Conservation (phyloP, 2,797 vertebrate species). For the Ara ararauna region DNA sequence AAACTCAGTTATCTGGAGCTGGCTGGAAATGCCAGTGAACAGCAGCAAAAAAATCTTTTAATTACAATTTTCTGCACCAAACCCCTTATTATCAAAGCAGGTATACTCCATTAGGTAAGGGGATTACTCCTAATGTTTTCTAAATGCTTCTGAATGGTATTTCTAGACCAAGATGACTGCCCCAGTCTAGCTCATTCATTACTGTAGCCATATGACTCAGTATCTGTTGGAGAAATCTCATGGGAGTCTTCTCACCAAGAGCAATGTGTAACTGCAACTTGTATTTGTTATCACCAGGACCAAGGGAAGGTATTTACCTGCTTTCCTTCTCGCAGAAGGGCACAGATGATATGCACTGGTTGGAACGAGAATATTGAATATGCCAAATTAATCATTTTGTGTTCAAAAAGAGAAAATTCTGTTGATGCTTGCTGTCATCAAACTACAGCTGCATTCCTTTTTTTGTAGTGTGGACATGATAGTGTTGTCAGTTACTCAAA, state of each 20-base stretch:
- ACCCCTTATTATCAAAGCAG: neutral
- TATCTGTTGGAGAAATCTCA: neutral
- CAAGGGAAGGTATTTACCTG: neutral
- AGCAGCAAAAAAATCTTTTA: neutral
- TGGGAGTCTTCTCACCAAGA: neutral
- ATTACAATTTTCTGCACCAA: neutral
- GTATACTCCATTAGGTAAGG: neutral
- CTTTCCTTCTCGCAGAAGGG: neutral
- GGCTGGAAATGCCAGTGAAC: neutral
- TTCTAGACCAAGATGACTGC: neutral
- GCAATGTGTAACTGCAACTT: neutral
- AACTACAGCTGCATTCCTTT: neutral
- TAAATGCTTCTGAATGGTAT: neutral
- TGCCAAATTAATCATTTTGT: neutral
- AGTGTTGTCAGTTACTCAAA: neutral
- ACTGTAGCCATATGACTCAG: neutral
- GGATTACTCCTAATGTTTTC: neutral
- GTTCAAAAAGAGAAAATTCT: neutral
- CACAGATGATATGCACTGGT: neutral
- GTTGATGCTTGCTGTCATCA: neutral
- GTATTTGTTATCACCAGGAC: neutral
- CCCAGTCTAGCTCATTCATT: neutral
- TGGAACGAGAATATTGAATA: neutral
- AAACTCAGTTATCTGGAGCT: neutral
- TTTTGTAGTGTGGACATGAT: neutral